Evolutionary conservation across 2,113 vertebrate genomes (phyloP).

Genomic region (Macrotis lagotis): DNA sequence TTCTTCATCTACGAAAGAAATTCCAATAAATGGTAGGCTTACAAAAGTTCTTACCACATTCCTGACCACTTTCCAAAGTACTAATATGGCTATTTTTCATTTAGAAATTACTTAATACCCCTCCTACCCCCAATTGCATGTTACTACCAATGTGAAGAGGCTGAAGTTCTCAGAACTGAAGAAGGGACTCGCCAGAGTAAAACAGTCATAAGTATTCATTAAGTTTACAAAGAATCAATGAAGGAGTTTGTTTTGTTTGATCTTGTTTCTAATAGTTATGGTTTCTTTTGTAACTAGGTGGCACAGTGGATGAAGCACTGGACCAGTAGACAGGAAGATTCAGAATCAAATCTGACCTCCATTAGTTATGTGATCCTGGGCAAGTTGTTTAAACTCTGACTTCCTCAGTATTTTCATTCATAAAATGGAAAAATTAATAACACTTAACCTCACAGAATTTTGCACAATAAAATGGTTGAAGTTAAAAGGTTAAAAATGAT

Average conservation of each 20-base stretch:
- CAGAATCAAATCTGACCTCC: neutral
- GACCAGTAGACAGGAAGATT: neutral
- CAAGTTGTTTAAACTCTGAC: too few relatives aligned
- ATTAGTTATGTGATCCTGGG: neutral
- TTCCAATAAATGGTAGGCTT: neutral
- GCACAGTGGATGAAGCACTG: neutral
- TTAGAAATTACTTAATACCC: neutral
- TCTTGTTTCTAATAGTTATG: neutral
- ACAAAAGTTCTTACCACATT: neutral
- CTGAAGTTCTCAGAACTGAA: neutral
- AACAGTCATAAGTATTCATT: neutral
- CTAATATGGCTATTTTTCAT: too few relatives aligned
- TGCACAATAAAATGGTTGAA: too few relatives aligned
- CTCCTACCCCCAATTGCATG: neutral
- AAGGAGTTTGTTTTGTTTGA: neutral
- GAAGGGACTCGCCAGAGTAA: neutral
- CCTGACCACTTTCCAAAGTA: neutral
- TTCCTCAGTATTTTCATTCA: too few relatives aligned
- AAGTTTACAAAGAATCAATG: neutral
- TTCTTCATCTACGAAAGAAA: neutral
- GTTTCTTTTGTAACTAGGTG: neutral
- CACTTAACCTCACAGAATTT: too few relatives aligned
- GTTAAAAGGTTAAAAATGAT: too few relatives aligned
- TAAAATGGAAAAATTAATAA: too few relatives aligned
- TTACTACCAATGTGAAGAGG: neutral